A percentile compares a stretch with the other conserved stretches of the same genome.
Conservation (phyloP, 2,888 invertebrate genomes). For the Andrena flavipes region DNA sequence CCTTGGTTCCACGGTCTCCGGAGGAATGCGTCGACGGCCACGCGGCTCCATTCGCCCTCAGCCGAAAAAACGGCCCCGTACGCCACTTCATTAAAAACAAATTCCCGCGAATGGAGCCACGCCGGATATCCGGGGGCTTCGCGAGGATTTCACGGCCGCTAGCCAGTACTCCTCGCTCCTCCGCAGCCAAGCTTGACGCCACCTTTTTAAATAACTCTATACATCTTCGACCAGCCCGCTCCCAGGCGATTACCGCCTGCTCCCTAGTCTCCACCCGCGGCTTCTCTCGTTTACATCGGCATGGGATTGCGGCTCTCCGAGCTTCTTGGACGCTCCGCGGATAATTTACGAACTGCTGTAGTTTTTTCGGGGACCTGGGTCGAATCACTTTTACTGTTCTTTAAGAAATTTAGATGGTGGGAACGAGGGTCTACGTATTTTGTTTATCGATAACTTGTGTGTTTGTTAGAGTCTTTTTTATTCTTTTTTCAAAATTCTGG, state of each 20-base stretch:
- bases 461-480: no score
- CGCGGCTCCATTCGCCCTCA: slow-evolving; percentile 13
- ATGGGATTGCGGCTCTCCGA: neutral
- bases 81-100: slow-evolving; percentile 87
- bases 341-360: neutral
- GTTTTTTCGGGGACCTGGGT: no score
- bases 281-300: neutral
- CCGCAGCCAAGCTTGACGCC: neutral
- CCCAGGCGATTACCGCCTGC: slow-evolving; percentile 4
- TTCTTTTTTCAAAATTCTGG: no score
- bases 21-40: slow-evolving; percentile 14
- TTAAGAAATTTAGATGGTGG: no score
- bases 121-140: slow-evolving; percentile 84
- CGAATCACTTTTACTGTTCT: no score
- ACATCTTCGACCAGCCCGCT: slow-evolving; percentile 28
- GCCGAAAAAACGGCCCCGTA: slow-evolving; percentile 33
- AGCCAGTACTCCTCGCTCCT: slow-evolving; percentile 38
- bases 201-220: slow-evolving; percentile 14
- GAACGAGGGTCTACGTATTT: no score
- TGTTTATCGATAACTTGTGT: no score
- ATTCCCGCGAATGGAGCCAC: slow-evolving; percentile 84
- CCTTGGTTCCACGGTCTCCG: neutral
- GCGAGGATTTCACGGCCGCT: slow-evolving; percentile 83
- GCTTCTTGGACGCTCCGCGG: neutral
- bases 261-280: neutral